Evolutionary conservation across 2,888 invertebrate genomes (phyloP), one percentile per base, ranked within the genome.

Genomic region (Drosophila melanosoma): DNA sequence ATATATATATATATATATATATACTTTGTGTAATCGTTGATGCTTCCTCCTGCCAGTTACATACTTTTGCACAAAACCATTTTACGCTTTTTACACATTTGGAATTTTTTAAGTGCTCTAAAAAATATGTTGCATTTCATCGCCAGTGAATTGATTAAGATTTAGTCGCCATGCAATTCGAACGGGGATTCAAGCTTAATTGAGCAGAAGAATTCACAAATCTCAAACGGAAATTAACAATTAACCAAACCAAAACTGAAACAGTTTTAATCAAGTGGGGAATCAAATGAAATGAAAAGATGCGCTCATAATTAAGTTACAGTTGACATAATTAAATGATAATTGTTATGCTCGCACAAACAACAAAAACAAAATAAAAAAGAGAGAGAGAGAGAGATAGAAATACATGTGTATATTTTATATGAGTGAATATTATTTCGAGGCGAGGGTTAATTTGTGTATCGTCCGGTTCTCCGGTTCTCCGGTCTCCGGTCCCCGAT

Each of bases 321-420:
- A 90, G 90, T 91, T 91, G 90, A 90, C 90, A 90, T 90, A 89
- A 85, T 90, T 88, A 87, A 89, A 87, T 87, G 79, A 90, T 88
- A 90, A 90, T 89, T 86, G 86, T 85, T 87, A 53, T 70, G 78
- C 57, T 69, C 73, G 59, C 52, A 71, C 53, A 59, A 36, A 59
- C 69, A 68, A 45, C 29, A 62, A 36, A 12, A 36, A 58, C 42
- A 36, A 35, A 36, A 62, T 49, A 48, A 32, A 65, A 45, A 7
- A 65, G 26, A 36, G 33, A 26, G 26, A 32, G 23, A 32, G 29
- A 23, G 38, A 53, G 49, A 35, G 33, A 3, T 15, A 15, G 38
- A 52, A 33, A 26, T 53, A 29, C 23, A 29, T 61, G 15, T 68
- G 62, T 74, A 56, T 64, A 63, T 49, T 60, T 65, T 56, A 23